phyloP scores from a whole-genome alignment of 2,888 invertebrate genomes.

The Teinopalpus imperialis region DNA sequence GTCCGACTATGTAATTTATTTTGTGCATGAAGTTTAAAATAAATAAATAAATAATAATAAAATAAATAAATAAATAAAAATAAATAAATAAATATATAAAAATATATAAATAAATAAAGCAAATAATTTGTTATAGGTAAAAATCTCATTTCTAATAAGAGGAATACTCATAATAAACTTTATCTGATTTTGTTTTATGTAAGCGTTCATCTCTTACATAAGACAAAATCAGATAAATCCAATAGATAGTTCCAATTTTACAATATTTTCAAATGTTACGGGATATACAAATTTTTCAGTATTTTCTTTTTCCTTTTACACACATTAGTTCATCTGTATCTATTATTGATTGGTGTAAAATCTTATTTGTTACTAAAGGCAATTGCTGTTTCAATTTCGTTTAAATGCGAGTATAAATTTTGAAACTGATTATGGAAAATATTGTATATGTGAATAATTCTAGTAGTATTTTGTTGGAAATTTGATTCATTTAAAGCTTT shows the following conservation, averaged over 20 bases:
- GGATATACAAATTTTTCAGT: not conserved
- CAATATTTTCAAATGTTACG: not conserved
- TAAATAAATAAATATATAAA: no score
- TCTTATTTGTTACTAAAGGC: not conserved
- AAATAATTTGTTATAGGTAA: not conserved
- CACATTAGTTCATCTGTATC: not conserved
- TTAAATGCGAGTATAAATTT: not conserved
- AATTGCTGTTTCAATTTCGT: not conserved
- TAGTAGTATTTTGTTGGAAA: not conserved
- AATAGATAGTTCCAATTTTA: not conserved
- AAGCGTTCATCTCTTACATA: not conserved
- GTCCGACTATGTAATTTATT: no score
- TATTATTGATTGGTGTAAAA: not conserved
- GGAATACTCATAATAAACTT: not conserved
- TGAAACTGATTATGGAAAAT: not conserved
- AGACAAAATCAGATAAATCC: no score
- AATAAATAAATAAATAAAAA: no score
- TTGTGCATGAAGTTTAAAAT: no score
- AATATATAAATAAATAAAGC: not conserved
- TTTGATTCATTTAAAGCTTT: not conserved
- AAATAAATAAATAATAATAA: no score
- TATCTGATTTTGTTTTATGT: constrained; percentile 1
- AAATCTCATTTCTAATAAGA: not conserved
- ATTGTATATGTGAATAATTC: not conserved
- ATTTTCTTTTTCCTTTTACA: no score